phyloP scores from a whole-genome alignment of 2,113 vertebrate genomes.

The Xiphophorus maculatus region DNA sequence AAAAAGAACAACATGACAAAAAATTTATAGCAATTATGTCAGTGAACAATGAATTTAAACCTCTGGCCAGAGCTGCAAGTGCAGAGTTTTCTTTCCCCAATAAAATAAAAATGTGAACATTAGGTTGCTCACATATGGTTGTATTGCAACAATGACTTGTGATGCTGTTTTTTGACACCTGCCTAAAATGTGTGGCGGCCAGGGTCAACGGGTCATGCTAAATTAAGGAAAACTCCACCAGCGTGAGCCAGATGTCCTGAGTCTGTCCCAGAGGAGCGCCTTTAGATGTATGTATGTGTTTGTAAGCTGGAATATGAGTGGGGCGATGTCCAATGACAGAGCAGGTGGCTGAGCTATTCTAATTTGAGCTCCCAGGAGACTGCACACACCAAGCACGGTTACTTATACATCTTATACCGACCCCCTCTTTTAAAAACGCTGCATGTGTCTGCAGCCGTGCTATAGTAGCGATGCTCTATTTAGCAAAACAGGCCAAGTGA shows the following conservation, averaged over 20 bases:
- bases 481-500: conserved; percentile 41
- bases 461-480: conserved; percentile 33
- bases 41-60: too few species aligned
- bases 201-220: conserved; percentile 60
- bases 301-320: conserved; percentile 45
- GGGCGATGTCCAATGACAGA: conserved; percentile 71
- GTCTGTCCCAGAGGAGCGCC: conserved; percentile 66
- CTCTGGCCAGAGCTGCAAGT: not conserved
- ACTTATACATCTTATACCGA: conserved; percentile 23
- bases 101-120: not conserved
- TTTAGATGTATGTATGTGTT: conserved; percentile 48
- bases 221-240: conserved; percentile 61
- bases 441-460: conserved; percentile 37
- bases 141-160: conserved; percentile 18
- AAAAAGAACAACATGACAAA: too few species aligned
- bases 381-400: conserved; percentile 34
- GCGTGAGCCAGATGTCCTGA: conserved; percentile 84
- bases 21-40: too few species aligned
- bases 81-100: not conserved
- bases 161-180: conserved; percentile 24
- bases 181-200: conserved; percentile 38
- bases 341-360: conserved; percentile 84
- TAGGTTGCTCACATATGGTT: not conserved
- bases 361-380: conserved; percentile 76
- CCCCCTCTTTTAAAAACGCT: conserved; percentile 28